Evolutionary conservation across 2,888 invertebrate species (phyloP), one percentile per base, ranked within the genome.

Genomic region (Gryllus longicercus): DNA sequence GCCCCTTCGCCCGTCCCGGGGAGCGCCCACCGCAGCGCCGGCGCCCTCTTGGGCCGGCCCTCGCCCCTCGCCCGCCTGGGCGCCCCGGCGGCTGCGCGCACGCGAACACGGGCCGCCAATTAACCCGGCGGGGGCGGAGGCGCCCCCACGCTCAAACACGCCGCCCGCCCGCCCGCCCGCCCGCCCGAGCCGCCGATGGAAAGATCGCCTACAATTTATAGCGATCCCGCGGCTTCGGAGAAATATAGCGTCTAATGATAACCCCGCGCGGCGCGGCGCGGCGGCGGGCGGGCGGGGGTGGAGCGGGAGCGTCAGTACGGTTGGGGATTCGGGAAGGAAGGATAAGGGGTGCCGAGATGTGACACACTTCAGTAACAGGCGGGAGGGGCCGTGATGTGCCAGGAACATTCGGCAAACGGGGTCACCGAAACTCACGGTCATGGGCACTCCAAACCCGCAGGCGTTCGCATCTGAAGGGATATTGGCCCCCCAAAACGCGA

Each of bases 161-260:
- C 63, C 63, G 63, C 38, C 38, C 38, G 38, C 38, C 38, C 63
- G 63, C 51, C 18, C 18, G 4, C 14, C 14, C 51, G 51, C 51
- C 18, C 63, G 63, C 12, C 16, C 51, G 51, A 11, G 51, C 63
- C 63, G 63, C 11, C 63, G 63, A 63, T 63, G 63, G 63, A 63
- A 63, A 63, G 63, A 63, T 63, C 63, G 63, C 63, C 63, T 63
- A 63, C 63, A 63, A 63, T 63, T 63, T 63, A 63, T 63, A 63
- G 63, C 63, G 63, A 63, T 14, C 14, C 16, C n/a, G n/a, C 63
- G 63, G 63, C 16, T 63, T 63, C 63, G n/a, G 63, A 63, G 63
- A 63, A 63, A 63, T 63, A 63, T 63, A 14, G 63, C 63, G 63
- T 11, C 63, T 63, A 63, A 63, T 63, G 63, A 63, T 63, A 63